phyloP scores from a whole-genome alignment of 2,888 invertebrate species.

The Timandra comae region DNA sequence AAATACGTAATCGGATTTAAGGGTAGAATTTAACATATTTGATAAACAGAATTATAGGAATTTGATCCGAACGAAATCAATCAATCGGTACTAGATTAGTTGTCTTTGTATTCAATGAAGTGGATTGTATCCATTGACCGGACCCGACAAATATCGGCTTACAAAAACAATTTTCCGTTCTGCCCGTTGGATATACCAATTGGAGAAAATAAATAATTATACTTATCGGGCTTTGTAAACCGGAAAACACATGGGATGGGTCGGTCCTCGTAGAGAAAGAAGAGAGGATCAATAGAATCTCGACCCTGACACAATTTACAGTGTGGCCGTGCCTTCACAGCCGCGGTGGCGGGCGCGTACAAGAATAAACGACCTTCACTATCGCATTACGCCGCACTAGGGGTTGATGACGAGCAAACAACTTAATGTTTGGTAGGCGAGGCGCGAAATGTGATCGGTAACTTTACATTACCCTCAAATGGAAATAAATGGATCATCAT shows the following conservation, averaged over 20 bases:
- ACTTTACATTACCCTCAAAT: constrained; percentile 1
- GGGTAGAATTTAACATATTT: too few relatives aligned
- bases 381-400: constrained; percentile 40
- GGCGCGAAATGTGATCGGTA: constrained; percentile 3
- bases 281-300: constrained; percentile 62
- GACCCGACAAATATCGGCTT: constrained; percentile 12
- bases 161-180: constrained; percentile 20
- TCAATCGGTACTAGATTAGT: too few relatives aligned
- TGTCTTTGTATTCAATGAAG: neutral
- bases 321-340: constrained; percentile 52
- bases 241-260: constrained; percentile 53
- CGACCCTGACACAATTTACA: constrained; percentile 73
- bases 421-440: constrained; percentile 9
- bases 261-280: constrained; percentile 54
- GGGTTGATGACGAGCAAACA: constrained; percentile 36
- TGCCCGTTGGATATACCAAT: constrained; percentile 26
- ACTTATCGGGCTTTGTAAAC: constrained; percentile 39
- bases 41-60: too few relatives aligned
- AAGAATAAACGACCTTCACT: constrained; percentile 62
- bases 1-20: too few relatives aligned
- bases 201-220: constrained; percentile 35
- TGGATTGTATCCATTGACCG: neutral
- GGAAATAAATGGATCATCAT: too few relatives aligned
- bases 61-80: too few relatives aligned
- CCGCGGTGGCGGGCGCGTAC: constrained; percentile 45